Conservation (phyloP, 2,113 vertebrate genomes). For the Promerops cafer region DNA sequence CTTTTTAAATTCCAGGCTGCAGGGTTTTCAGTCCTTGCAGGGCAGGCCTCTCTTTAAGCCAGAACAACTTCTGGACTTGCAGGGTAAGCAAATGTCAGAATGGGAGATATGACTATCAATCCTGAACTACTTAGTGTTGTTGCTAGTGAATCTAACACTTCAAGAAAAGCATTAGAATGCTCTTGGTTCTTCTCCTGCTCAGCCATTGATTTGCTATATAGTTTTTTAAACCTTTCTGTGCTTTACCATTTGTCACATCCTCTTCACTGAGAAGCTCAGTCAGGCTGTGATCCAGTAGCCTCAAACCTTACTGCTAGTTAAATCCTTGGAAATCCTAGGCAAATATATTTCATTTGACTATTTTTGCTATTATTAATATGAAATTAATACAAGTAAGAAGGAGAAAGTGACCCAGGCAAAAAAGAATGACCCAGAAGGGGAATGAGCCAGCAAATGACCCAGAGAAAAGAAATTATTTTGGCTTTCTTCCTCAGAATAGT, state of each 20-base stretch:
- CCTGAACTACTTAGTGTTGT: neutral
- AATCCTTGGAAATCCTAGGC: neutral
- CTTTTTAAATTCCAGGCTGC: neutral
- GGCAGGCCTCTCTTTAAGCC: neutral
- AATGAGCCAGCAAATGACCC: conserved; percentile 6
- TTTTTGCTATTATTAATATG: neutral
- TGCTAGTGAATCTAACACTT: neutral
- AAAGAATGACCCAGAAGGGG: neutral
- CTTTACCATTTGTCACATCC: neutral
- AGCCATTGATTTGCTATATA: neutral
- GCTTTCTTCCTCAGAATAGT: neutral
- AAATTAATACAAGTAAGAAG: neutral
- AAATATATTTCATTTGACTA: neutral
- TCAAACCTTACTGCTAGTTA: neutral
- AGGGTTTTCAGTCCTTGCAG: neutral
- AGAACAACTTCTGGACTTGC: neutral
- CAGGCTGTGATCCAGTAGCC: neutral
- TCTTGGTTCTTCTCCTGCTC: neutral
- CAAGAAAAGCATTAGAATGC: neutral
- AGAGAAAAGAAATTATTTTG: neutral
- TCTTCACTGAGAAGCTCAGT: neutral
- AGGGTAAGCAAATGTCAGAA: neutral
- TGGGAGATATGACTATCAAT: neutral
- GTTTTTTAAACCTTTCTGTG: neutral
- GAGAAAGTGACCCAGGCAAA: neutral